phyloP scores from a whole-genome alignment of 2,797 vertebrate species.

The Ptychadena robeensis region DNA sequence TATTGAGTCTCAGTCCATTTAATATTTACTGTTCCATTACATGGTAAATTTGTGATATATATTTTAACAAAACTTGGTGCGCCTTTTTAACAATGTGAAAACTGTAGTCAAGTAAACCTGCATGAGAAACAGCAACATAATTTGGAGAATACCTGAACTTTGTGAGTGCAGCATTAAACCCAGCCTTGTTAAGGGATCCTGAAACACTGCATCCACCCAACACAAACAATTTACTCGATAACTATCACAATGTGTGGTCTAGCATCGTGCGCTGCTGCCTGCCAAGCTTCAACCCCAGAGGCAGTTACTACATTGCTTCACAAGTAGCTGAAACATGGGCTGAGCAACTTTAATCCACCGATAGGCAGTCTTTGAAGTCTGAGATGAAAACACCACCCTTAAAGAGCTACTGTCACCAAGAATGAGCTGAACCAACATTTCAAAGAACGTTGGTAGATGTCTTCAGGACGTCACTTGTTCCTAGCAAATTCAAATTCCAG shows the following conservation, averaged over 20 bases:
- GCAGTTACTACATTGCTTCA: conserved; percentile 34
- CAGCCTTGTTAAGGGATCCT: conserved; percentile 18
- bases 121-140: neutral
- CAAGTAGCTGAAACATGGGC: conserved; percentile 34
- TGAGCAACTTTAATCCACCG: conserved; percentile 2
- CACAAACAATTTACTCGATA: conserved; percentile 11
- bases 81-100: neutral
- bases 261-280: conserved; percentile 2
- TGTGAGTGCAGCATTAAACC: conserved; percentile 9
- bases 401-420: conserved; percentile 9
- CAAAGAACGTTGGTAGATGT: neutral
- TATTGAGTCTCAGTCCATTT: too few relatives aligned
- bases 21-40: neutral
- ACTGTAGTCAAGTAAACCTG: neutral
- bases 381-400: neutral
- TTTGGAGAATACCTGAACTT: conserved; percentile 6
- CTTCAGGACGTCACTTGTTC: neutral
- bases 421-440: neutral
- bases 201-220: conserved; percentile 37
- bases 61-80: neutral
- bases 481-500: neutral
- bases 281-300: conserved; percentile 51
- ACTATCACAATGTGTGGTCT: conserved; percentile 51
- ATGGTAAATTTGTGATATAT: neutral
- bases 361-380: conserved; percentile 33